Evolutionary conservation across 2,113 vertebrate species (phyloP).

Genomic region (Hypomesus transpacificus): DNA sequence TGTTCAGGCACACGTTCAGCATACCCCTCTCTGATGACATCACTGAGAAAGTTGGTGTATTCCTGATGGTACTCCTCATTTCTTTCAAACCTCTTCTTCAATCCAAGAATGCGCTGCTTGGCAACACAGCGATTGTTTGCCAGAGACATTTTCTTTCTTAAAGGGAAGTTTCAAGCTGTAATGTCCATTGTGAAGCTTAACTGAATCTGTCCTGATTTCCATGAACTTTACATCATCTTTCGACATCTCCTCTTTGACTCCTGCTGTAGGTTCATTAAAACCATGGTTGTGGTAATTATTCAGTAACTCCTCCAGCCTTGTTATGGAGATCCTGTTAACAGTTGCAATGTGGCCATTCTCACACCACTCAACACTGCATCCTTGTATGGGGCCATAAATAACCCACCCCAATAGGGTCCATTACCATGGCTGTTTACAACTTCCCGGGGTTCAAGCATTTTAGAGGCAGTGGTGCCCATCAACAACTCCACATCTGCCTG

Average conservation of each 20-base stretch:
- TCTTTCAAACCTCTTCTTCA: neutral
- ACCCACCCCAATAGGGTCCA: conserved; percentile 1
- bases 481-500: conserved; percentile 9
- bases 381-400: conserved; percentile 11
- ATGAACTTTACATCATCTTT: too few species aligned
- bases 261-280: neutral
- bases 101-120: neutral
- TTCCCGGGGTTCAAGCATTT: conserved; percentile 16
- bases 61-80: neutral
- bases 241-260: conserved; percentile 14
- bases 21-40: neutral
- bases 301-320: conserved; percentile 2
- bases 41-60: neutral
- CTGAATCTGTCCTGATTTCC: neutral
- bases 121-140: neutral
- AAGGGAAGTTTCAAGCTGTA: neutral
- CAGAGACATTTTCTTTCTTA: neutral
- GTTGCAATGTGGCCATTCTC: neutral
- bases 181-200: neutral
- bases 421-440: neutral
- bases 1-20: neutral
- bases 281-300: conserved; percentile 11
- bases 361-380: neutral
- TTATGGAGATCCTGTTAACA: neutral
- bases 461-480: neutral